A percentile compares a stretch with the other conserved stretches of the same genome.
phyloP scores from a whole-genome alignment of 2,888 invertebrate genomes.

The Parnassius mnemosyne region DNA sequence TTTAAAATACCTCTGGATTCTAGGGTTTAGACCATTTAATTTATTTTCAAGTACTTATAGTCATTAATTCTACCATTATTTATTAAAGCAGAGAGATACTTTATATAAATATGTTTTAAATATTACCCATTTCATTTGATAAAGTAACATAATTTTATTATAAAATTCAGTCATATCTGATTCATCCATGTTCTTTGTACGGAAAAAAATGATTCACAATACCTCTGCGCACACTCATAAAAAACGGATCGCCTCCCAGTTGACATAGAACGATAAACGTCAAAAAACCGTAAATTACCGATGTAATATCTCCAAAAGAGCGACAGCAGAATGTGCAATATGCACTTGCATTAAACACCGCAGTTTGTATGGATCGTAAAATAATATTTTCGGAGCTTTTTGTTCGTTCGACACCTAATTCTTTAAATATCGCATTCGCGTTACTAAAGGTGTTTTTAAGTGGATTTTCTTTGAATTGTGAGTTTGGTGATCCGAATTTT shows the following conservation, averaged over 20 bases:
- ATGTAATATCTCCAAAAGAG: constrained; percentile 54
- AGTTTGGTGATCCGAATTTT: constrained; percentile 28
- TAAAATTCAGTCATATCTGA: constrained; percentile 3
- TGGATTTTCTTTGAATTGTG: constrained; percentile 30
- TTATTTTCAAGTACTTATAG: too few relatives aligned
- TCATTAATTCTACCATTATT: too few relatives aligned
- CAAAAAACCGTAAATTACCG: constrained; percentile 65
- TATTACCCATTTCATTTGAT: too few relatives aligned
- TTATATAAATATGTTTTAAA: too few relatives aligned
- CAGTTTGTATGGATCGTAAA: constrained; percentile 53
- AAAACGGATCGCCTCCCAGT: constrained; percentile 42
- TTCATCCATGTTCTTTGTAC: constrained; percentile 23
- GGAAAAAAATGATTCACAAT: constrained; percentile 35
- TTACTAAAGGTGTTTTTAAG: constrained; percentile 27
- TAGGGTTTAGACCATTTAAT: too few relatives aligned
- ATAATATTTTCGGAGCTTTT: constrained; percentile 59
- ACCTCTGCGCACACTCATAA: constrained; percentile 32
- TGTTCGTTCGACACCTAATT: constrained; percentile 33
- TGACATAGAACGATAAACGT: constrained; percentile 69
- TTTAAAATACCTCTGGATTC: too few relatives aligned
- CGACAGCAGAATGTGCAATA: constrained; percentile 65
- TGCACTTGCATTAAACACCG: constrained; percentile 51
- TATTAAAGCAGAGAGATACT: too few relatives aligned
- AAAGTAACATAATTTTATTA: too few relatives aligned
- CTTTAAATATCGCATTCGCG: constrained; percentile 24